Evolutionary conservation across 2,797 vertebrate species (phyloP).

Genomic region (Microcaecilia unicolor): DNA sequence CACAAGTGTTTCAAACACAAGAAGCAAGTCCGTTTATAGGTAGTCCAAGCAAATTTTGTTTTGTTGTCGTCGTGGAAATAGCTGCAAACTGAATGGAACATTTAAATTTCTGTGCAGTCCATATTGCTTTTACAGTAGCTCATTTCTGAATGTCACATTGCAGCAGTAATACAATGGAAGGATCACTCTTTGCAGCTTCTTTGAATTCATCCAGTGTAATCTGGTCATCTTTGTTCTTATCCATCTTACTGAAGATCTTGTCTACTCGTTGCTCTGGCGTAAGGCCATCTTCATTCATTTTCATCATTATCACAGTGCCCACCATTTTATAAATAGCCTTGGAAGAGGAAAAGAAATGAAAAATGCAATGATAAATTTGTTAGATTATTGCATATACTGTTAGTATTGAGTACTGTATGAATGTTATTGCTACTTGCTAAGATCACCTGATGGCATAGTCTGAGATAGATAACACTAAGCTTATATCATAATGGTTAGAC

Average conservation of each 20-base stretch:
- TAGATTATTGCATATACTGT: too few relatives aligned
- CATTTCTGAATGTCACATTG: conserved; percentile 99
- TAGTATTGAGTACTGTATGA: too few relatives aligned
- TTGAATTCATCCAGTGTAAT: conserved; percentile 98
- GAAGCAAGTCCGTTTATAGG: conserved; percentile 98
- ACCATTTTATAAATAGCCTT: conserved; percentile 99
- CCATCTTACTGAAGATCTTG: conserved; percentile 99
- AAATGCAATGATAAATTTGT: too few relatives aligned
- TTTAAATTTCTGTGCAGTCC: conserved; percentile 88
- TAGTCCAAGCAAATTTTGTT: conserved; percentile 86
- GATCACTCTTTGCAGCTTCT: conserved; percentile 96
- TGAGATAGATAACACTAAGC: too few relatives aligned
- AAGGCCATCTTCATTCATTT: conserved; percentile 97
- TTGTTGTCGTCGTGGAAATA: conserved; percentile 69
- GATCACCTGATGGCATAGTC: too few relatives aligned
- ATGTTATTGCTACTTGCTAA: too few relatives aligned
- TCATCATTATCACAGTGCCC: conserved; percentile 99
- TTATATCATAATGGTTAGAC: too few relatives aligned
- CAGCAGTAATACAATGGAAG: conserved; percentile 97
- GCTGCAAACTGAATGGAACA: conserved; percentile 98
- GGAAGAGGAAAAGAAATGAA: conserved; percentile 23
- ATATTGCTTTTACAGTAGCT: conserved; percentile 53
- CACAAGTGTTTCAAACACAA: conserved; percentile 99
- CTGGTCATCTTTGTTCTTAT: conserved; percentile 99
- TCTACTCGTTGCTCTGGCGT: conserved; percentile 94